Evolutionary conservation across 2,113 vertebrate genomes (phyloP), one percentile per base, ranked within the genome.

Genomic region (Neopipo cinnamomea): DNA sequence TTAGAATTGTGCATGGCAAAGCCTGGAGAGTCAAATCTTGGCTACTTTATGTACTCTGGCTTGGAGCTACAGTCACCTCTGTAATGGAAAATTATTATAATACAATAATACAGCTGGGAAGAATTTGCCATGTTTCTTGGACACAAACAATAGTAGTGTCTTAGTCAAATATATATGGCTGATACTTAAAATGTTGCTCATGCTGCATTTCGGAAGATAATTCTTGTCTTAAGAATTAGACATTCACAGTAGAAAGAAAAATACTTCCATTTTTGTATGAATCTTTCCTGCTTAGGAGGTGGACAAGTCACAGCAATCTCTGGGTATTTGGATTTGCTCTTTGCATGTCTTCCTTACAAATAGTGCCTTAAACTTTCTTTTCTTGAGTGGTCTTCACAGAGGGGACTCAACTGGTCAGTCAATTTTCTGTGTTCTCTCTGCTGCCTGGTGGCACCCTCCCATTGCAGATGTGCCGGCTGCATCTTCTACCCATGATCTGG

Each of bases 81-180:
- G 92, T 91, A 94, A 96, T 93, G 95, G 96, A 96, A 96, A 97
- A 95, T 91, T 89, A 91, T 92, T 91, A 81, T 88, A 96, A 95
- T 76, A 89, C 96, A 97, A 87, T 94, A 92, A 93, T 96, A 89
- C 93, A 95, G 73, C 95, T 93, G 88, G 88, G 91, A 96, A 92
- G 83, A 95, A 96, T 96, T 93, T 94, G 86, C 88, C 61, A 31
- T 85, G 88, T 89, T 93, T 89, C 86, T 93, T 91, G 88, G 80
- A 87, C 0, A 1, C 41, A 86, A 93, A 92, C 92, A 96, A 94
- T 96, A 91, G 93, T 78, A 72, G 58, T 68, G 89, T 85, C 83
- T 92, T 72, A 61, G 58, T 92, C 88, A 86, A 93, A 72, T 80
- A 78, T 88, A 88, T 71, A 86, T 14, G 83, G 72, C 18, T 53